Conservation (phyloP, 2,888 invertebrate genomes). For the Balanococcus diminutus region DNA sequence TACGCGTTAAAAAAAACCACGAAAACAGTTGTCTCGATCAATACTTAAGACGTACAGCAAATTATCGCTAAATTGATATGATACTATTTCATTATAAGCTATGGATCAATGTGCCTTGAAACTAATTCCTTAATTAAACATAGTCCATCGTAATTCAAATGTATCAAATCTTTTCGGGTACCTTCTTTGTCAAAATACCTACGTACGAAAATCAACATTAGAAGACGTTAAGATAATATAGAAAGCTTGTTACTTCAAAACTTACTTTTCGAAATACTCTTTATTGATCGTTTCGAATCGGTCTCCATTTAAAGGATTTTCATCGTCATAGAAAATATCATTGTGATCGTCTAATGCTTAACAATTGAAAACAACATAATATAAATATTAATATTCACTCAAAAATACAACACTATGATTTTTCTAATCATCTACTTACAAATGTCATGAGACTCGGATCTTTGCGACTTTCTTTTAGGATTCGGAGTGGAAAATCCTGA, state of each 20-base stretch:
- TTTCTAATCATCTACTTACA: not conserved
- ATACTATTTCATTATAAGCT: not conserved
- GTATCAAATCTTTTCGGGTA: conserved; percentile 56
- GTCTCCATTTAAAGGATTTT: not conserved
- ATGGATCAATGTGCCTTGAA: not conserved
- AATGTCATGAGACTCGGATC: not conserved
- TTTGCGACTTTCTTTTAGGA: not conserved
- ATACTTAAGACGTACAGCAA: not conserved
- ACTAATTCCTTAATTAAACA: conserved; percentile 48
- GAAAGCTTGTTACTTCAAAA: not conserved
- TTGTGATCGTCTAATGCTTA: conserved; percentile 15
- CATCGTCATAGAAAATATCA: not conserved
- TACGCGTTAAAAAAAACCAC: not conserved
- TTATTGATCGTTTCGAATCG: not conserved
- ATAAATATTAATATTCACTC: not conserved
- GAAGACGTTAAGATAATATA: not conserved
- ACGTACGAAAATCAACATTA: not conserved
- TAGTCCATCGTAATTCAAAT: conserved; percentile 57
- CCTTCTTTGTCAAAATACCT: conserved; percentile 54
- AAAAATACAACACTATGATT: not conserved
- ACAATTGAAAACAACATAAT: not conserved
- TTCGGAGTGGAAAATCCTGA: not conserved
- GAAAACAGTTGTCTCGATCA: not conserved
- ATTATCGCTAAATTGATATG: not conserved
- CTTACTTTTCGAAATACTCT: conserved; percentile 26